Base-by-base conservation (phyloP, 2,113 vertebrate genomes). In the Eptesicus fuscus region DNA sequence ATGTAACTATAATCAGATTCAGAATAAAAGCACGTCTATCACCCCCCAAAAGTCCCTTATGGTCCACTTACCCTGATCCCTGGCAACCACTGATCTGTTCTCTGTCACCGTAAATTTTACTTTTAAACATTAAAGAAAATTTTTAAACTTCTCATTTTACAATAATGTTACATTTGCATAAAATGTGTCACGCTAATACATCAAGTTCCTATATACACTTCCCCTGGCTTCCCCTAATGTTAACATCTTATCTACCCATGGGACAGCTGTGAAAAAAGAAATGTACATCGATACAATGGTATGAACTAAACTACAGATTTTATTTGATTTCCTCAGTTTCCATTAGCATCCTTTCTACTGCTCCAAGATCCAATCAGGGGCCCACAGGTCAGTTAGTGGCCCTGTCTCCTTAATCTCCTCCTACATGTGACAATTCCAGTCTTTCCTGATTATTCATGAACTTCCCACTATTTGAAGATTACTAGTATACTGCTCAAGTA, bases 151-250 rank as follows among this genome's bases (percentile, higher is more conserved):
- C 87, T 83, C 79, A 53, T 56, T 82, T 49, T 73, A 18, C 25
- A 94, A 63, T 90, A 78, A 91, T 82, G 74, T 93, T 40, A 74
- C 10, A 73, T 82, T 83, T 92, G 25, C 42, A 65, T 14, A n/a
- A 53, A 85, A 82, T 35, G n/a, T 80, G 44, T 49, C 37, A 71
- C 73, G 25, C 51, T 3, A 93, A 22, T 14, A 73, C 9, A 65
- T 11, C 13, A 18, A 63, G n/a, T 74, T 63, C 42, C 11, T 1
- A 2, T 51, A 22, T 23, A 74, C 0, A 4, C 63, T 65, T 51
- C 70, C 69, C 40, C 9, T 28, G 61, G 67, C 37, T 79, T 61
- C 7, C n/a, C 49, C n/a, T 42, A 83, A 94, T 10, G 18, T 44
- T 80, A 94, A 35, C 16, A 71, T 70, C 9, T 44, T 70, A 56